Evolutionary conservation across 2,888 invertebrate genomes (phyloP).

Genomic region (Pandemis corylana): DNA sequence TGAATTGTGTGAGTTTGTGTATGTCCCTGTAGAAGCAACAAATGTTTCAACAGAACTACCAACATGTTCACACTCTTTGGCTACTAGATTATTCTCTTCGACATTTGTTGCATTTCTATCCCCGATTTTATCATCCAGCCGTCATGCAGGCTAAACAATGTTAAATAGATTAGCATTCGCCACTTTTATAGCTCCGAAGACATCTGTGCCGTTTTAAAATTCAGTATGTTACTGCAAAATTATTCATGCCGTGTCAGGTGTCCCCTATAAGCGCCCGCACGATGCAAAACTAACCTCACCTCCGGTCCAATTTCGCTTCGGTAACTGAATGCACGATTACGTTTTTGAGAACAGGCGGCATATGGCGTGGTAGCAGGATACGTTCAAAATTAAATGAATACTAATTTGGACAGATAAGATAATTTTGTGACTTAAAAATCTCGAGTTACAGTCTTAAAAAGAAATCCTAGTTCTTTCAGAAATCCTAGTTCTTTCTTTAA

Average conservation of each 20-base stretch:
- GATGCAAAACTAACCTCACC: slow-evolving; percentile 58
- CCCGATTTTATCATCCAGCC: slow-evolving; percentile 27
- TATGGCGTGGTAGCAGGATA: slow-evolving; percentile 18
- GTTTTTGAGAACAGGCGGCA: slow-evolving; percentile 30
- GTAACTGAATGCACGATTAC: slow-evolving; percentile 44
- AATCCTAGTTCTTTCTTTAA: background rate
- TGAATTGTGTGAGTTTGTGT: too few species aligned
- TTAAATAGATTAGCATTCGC: slow-evolving; percentile 50
- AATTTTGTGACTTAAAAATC: background rate
- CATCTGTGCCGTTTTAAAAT: slow-evolving; percentile 73
- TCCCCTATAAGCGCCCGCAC: slow-evolving; percentile 65
- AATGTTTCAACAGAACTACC: background rate
- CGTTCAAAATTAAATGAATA: background rate
- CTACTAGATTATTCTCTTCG: background rate
- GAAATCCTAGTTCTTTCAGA: background rate
- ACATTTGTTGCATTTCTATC: slow-evolving; percentile 19
- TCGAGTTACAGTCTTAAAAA: background rate
- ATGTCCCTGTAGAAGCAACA: background rate
- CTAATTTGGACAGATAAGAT: background rate
- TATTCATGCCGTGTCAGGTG: slow-evolving; percentile 79
- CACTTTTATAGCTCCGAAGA: slow-evolving; percentile 65
- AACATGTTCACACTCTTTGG: background rate
- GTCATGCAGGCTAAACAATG: slow-evolving; percentile 47
- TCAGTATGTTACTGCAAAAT: slow-evolving; percentile 73
- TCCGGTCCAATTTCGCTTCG: slow-evolving; percentile 48